Base-by-base conservation (phyloP, 2,888 invertebrate genomes). In the Gastracanthus pulcherrimus region DNA sequence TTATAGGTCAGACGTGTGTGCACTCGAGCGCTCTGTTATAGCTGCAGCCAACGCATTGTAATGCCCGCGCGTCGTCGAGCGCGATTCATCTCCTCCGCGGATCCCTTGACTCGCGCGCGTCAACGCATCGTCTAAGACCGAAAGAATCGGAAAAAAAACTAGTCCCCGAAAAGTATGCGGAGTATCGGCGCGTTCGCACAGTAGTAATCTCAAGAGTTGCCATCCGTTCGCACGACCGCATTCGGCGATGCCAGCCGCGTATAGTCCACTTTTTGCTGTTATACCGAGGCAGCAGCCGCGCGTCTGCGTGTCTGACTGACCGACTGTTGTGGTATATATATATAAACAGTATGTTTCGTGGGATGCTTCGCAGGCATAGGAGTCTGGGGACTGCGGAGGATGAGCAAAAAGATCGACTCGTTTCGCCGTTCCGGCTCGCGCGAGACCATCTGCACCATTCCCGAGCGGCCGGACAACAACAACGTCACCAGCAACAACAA, bases 371-470 rank as follows among this genome's bases (percentile, higher is more conserved):
- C 87, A 87, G 89, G 91, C 75, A 84, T 90, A 13, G 88, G 90
- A 51, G 88, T 91, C 29, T 96, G 96, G 96, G 95, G 96, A 87
- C 78, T 86, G 29, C 94, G 95, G 83, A 94, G 95, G 84, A 95
- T 96, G 95, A 95, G 96, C 84, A 95, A 95, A 86, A 96, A 96
- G 91, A 92, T 96, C 87, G 96, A 96, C 88, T 94, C 95, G 88
- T 93, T 96, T 82, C 95, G 95, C 85, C 94, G 95, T 86, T 92
- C 93, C 75, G 95, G 95, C 76, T 92, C 93, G 87, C 94, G 95
- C 91, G 94, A 95, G 89, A 90, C 92, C 41, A 89, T 93, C 76
- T 90, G 86, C 81, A 86, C 89, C 84, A 91, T 87, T 82, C 90
- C 87, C 58, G 91, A 92, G 71, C 88, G 92, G 31, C 85, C 90